Percentiles rank a stretch among this genome's conserved stretches.
phyloP scores from a whole-genome alignment of 1,140 invertebrate species.

The Drosophila paulistorum region DNA sequence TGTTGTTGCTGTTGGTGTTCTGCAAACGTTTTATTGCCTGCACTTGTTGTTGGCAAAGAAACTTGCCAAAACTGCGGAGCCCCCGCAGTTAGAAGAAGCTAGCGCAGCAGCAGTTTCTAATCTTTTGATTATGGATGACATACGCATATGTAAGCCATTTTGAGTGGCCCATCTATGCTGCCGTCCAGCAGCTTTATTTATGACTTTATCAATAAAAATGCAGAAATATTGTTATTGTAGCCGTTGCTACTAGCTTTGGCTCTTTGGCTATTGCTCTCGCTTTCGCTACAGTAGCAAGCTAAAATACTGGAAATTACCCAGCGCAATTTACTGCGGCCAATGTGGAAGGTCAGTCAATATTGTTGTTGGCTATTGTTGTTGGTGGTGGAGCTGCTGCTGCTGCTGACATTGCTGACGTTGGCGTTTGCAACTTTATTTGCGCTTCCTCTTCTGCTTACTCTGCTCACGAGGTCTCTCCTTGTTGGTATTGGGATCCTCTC shows the following conservation, averaged over 20 bases:
- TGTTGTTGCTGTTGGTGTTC: conserved; percentile 25
- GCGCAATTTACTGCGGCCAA: conserved; percentile 45
- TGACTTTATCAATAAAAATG: conserved; percentile 75
- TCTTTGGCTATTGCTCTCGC: background rate
- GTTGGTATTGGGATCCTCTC: conserved; percentile 45
- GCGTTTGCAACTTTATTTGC: conserved; percentile 67
- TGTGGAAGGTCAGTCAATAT: conserved; percentile 68
- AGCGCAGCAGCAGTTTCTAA: conserved; percentile 52
- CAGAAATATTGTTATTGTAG: conserved; percentile 76
- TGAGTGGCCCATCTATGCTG: conserved; percentile 35
- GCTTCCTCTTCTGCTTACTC: conserved; percentile 40
- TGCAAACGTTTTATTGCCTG: conserved; percentile 57
- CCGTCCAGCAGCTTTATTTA: conserved; percentile 59
- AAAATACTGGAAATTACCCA: conserved; percentile 47
- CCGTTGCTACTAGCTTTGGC: conserved; percentile 25
- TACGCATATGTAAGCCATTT: conserved; percentile 70
- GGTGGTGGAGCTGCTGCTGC: conserved; percentile 22
- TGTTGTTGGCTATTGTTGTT: conserved; percentile 35
- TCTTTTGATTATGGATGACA: conserved; percentile 80
- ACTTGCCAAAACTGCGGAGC: conserved; percentile 28
- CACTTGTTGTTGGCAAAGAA: conserved; percentile 18
- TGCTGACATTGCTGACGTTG: conserved; percentile 56
- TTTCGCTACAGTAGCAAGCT: background rate
- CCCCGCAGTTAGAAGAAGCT: background rate
- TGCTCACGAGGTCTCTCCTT: conserved; percentile 11